A percentile compares a stretch with the other conserved stretches of the same genome.
phyloP scores from a whole-genome alignment of 2,888 invertebrate species.

The Gastracanthus pulcherrimus region DNA sequence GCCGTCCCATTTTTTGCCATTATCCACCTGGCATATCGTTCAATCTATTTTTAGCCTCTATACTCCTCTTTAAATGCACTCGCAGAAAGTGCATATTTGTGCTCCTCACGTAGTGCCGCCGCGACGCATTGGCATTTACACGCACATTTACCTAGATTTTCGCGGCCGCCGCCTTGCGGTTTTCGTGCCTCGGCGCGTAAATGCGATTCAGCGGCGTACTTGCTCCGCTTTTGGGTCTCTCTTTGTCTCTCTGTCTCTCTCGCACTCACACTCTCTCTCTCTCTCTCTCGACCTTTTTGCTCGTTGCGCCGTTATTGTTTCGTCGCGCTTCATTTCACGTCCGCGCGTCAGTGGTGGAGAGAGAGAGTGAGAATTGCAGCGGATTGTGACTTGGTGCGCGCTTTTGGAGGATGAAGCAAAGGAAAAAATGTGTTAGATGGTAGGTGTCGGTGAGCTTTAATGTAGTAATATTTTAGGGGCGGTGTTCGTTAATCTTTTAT shows the following conservation, averaged over 20 bases:
- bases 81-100: slow-evolving; percentile 15
- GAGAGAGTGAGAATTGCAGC: not conserved
- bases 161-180: slow-evolving; percentile 7
- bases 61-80: not conserved
- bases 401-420: not conserved
- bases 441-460: not conserved
- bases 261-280: not conserved
- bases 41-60: not conserved
- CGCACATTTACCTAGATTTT: slow-evolving; percentile 25
- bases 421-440: not conserved
- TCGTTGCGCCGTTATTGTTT: not conserved
- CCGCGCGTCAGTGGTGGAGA: not conserved
- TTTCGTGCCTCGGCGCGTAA: not conserved
- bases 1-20: slow-evolving; percentile 22
- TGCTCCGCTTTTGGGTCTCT: slow-evolving; percentile 4
- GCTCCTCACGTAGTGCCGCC: too few relatives aligned
- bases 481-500: too few relatives aligned
- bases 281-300: not conserved
- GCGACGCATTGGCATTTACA: not conserved
- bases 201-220: not conserved
- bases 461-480: not conserved
- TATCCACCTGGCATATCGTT: not conserved
- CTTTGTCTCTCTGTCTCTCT: not conserved
- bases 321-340: not conserved
- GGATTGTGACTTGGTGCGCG: not conserved